Evolutionary conservation across 64 coral and sea anemone genomes (phyloP).

Genomic region (Montipora capricornis): DNA sequence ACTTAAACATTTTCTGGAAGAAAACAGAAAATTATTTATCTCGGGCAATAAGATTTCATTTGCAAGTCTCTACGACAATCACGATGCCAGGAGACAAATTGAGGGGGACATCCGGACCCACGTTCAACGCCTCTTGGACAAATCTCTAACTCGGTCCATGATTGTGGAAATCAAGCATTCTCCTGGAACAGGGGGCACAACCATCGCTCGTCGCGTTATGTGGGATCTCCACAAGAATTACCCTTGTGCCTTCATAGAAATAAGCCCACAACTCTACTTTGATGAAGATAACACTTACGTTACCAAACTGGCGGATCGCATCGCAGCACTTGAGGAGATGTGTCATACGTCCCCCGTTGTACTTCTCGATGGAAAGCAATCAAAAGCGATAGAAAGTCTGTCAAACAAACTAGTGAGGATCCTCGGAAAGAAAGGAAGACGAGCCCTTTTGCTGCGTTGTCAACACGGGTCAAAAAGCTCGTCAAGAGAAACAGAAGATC

Average conservation of each 20-base stretch:
- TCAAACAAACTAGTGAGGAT: slow-evolving; percentile 69
- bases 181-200: slow-evolving; percentile 82
- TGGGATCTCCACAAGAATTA: slow-evolving; percentile 84
- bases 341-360: slow-evolving; percentile 70
- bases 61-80: slow-evolving; percentile 73
- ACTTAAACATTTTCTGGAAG: slow-evolving; percentile 51
- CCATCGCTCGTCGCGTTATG: slow-evolving; percentile 83
- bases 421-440: slow-evolving; percentile 59
- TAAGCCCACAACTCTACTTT: slow-evolving; percentile 17
- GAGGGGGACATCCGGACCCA: slow-evolving; percentile 54
- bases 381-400: slow-evolving; percentile 48
- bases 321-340: slow-evolving; percentile 61
- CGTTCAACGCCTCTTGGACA: slow-evolving; percentile 73
- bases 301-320: slow-evolving; percentile 45
- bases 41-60: slow-evolving; percentile 82
- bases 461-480: slow-evolving; percentile 21
- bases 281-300: slow-evolving; percentile 70
- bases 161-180: slow-evolving; percentile 82
- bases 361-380: slow-evolving; percentile 85
- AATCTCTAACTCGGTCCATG: slow-evolving; percentile 55
- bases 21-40: slow-evolving; percentile 73
- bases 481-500: not conserved
- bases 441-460: slow-evolving; percentile 69
- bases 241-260: slow-evolving; percentile 71
- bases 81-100: slow-evolving; percentile 73